Base-by-base conservation (phyloP, 2,797 vertebrate species). In the Cuculus canorus region DNA sequence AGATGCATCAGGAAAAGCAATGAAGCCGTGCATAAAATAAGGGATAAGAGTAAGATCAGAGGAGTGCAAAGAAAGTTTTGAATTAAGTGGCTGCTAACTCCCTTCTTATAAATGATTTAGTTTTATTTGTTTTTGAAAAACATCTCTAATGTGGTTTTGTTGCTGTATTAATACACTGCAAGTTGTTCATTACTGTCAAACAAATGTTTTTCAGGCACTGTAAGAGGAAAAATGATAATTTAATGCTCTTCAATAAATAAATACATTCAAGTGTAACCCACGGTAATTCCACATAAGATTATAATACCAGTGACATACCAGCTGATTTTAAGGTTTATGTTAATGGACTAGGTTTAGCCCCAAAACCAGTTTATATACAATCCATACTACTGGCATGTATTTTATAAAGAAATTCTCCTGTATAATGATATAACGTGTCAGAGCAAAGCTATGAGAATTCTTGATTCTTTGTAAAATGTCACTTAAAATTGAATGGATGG, bases 71-170 rank as follows among this genome's bases (percentile, higher is more conserved):
- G 48, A 68, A 72, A 88, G 25, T 76, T 96, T 93, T 73, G 48
- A 73, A 82, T 81, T 65, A 77, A 91, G 41, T 79, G 82, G 28
- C 47, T 89, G 57, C 52, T 69, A 43, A 63, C 66, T 86, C 56
- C 37, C 21, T 63, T 37, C 45, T 73, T 84, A 87, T 37, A 92
- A 75, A 61, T 54, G 1, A 77, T 50, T 94, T 86, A 50, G 50
- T 91, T 91, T 65, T 76, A 79, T 88, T 76, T 95, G 43, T 86
- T 83, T 53, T 88, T 83, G 78, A 70, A 93, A 93, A 84, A 77
- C 15, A 50, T 52, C 69, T 88, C 39, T 60, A 7, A 78, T 78
- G 82, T 86, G 32, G 43, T 91, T 76, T 76, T 75, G 17, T 64
- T 88, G 21, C 72, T 87, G 30, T 30, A 53, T 37, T 79, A 28